These are phyloP conservation scores for Oryzias curvinotus DNA, from an alignment of 2,113 vertebrate genomes.

Conservation along the genomic window DNA sequence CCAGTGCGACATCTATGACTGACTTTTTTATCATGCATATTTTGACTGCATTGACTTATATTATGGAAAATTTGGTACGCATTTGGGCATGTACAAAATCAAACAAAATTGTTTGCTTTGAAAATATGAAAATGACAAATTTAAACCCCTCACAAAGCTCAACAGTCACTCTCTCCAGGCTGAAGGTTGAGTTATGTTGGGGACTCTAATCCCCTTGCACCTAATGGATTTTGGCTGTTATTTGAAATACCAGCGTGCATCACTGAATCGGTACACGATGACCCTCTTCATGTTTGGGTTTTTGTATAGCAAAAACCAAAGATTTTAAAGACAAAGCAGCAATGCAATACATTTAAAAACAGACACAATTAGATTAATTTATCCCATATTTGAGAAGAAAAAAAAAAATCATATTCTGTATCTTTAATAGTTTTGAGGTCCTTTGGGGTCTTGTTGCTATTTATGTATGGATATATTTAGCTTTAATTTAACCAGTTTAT, in stretches of 20 bases:
- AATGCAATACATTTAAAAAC: too few relatives aligned
- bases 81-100: constrained; percentile 30
- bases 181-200: constrained; percentile 9
- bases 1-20: too few relatives aligned
- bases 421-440: too few relatives aligned
- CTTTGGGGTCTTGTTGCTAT: too few relatives aligned
- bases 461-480: too few relatives aligned
- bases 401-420: too few relatives aligned
- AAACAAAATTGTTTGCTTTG: constrained; percentile 16
- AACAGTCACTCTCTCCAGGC: constrained; percentile 7
- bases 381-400: too few relatives aligned
- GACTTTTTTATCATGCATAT: too few relatives aligned
- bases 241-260: not conserved
- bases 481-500: too few relatives aligned
- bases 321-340: not conserved
- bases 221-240: constrained; percentile 23
- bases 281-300: not conserved
- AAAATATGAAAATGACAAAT: constrained; percentile 20
- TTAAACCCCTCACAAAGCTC: constrained; percentile 16
- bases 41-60: too few relatives aligned
- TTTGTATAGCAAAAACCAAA: not conserved
- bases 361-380: too few relatives aligned
- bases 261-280: not conserved
- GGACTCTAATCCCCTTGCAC: constrained; percentile 17
- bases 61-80: too few relatives aligned